Evolutionary conservation across 2,113 vertebrate genomes (phyloP).

Genomic region (Dasyprocta punctata): DNA sequence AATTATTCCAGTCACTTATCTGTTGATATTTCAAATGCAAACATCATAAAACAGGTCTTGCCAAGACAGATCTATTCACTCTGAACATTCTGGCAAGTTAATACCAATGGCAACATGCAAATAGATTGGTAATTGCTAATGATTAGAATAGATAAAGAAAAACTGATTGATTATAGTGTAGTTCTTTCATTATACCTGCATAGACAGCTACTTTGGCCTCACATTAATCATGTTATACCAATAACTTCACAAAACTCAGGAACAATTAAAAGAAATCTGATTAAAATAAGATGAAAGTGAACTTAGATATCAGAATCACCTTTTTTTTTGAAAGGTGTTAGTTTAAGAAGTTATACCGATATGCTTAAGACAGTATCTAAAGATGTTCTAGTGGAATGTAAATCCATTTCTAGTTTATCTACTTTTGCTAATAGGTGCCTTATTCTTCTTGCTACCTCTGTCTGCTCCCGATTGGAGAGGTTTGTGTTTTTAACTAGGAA

Average conservation of each 20-base stretch:
- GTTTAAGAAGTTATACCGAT: not conserved
- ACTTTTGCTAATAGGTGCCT: not conserved
- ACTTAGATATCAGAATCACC: not conserved
- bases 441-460: not conserved
- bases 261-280: not conserved
- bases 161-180: not conserved
- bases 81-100: not conserved
- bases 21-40: conserved; percentile 30
- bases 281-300: not conserved
- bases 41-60: not conserved
- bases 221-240: not conserved
- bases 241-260: not conserved
- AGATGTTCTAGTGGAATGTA: not conserved
- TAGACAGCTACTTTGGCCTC: not conserved
- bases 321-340: not conserved
- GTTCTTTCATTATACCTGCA: not conserved
- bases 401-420: not conserved
- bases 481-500: not conserved
- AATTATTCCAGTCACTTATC: not conserved
- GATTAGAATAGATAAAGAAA: not conserved
- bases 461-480: not conserved
- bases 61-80: not conserved
- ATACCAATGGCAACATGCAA: not conserved
- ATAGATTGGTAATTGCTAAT: not conserved
- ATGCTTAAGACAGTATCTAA: not conserved